Percentiles rank a stretch among this genome's conserved stretches.
Conservation (phyloP, 2,888 invertebrate species). For the Latrodectus hesperus region DNA sequence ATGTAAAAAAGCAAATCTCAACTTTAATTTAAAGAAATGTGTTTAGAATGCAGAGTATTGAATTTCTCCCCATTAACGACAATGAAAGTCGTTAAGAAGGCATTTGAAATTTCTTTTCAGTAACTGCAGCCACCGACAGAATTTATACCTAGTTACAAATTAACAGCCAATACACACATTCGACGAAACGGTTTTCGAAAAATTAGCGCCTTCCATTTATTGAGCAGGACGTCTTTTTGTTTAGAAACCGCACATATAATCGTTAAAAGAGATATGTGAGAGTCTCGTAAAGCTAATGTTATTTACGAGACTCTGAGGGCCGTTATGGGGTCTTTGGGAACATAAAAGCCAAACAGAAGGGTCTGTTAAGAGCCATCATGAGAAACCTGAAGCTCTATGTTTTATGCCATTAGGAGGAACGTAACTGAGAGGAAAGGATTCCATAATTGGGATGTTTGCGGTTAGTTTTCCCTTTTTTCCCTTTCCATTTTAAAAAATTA, state of each 20-base stretch:
- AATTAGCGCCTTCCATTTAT: conserved; percentile 34
- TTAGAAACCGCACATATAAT: conserved; percentile 22
- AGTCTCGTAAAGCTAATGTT: conserved; percentile 36
- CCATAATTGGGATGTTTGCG: neutral
- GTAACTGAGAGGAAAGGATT: neutral
- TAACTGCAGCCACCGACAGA: neutral
- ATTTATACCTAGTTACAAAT: conserved; percentile 29
- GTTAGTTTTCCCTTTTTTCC: neutral
- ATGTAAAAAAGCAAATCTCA: neutral
- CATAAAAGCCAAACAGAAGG: neutral
- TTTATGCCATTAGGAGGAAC: conserved; percentile 2
- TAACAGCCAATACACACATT: conserved; percentile 31
- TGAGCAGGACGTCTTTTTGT: conserved; percentile 25
- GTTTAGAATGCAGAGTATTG: neutral
- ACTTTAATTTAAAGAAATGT: neutral
- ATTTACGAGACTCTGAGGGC: conserved; percentile 34
- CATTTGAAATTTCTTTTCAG: neutral
- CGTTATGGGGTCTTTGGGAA: conserved; percentile 44
- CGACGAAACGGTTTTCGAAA: conserved; percentile 44
- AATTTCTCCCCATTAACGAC: conserved; percentile 3
- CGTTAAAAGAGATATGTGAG: conserved; percentile 46
- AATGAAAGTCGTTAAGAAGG: neutral
- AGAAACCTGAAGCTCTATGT: neutral
- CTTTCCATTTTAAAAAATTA: no score
- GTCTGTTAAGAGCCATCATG: neutral